Evolutionary conservation across 2,113 vertebrate genomes (phyloP).

Genomic region (Nothoprocta pentlandii): DNA sequence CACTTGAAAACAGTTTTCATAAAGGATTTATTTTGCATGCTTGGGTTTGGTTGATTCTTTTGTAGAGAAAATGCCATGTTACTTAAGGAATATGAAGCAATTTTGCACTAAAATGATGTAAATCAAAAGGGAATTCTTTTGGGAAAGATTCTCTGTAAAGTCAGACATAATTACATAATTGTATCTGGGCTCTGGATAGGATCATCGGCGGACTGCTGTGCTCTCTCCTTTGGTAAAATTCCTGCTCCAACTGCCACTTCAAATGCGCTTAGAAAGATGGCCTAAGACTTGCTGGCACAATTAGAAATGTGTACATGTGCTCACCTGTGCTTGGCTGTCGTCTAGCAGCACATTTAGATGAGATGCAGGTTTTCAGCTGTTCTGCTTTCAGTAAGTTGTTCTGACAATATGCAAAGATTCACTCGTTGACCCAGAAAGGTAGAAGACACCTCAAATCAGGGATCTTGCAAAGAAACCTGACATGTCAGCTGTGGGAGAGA

Average conservation of each 20-base stretch:
- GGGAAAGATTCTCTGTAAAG: neutral
- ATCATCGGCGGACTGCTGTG: neutral
- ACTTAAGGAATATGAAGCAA: neutral
- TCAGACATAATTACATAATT: neutral
- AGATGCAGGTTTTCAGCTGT: neutral
- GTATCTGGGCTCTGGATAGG: neutral
- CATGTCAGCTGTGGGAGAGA: neutral
- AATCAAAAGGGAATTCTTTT: neutral
- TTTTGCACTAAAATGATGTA: neutral
- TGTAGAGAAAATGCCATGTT: neutral
- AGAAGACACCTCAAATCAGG: neutral
- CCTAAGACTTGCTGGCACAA: neutral
- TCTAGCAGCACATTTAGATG: neutral
- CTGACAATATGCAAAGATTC: neutral
- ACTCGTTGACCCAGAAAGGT: neutral
- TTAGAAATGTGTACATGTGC: neutral
- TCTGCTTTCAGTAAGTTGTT: neutral
- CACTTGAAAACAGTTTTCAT: neutral
- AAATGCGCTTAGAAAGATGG: neutral
- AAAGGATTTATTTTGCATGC: neutral
- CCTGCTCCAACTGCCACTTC: neutral
- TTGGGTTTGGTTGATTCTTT: conserved; percentile 10
- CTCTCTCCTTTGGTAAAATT: neutral
- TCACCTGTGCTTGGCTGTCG: neutral
- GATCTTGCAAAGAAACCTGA: neutral